Evolutionary conservation across 2,113 vertebrate genomes (phyloP).

Genomic region (Lampris incognitus): DNA sequence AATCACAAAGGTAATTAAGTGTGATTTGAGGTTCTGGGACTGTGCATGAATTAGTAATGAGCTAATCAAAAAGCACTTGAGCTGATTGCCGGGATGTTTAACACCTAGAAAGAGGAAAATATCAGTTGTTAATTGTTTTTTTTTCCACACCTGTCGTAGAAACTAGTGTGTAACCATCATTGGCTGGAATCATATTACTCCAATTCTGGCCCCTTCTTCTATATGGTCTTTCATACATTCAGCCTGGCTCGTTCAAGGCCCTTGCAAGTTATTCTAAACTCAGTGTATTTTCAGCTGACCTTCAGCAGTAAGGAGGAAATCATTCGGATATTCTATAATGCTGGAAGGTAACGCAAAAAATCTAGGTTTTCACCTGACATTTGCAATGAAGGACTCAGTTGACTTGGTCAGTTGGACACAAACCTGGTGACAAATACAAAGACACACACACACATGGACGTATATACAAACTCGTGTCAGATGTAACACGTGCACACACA

Average conservation of each 20-base stretch:
- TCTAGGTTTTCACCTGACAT: no score
- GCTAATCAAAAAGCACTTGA: slow-evolving; percentile 81
- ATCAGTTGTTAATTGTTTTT: slow-evolving; percentile 55
- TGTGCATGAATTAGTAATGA: slow-evolving; percentile 82
- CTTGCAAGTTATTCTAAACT: slow-evolving; percentile 10
- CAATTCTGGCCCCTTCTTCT: slow-evolving; percentile 25
- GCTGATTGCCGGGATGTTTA: slow-evolving; percentile 71
- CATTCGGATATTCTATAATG: neutral
- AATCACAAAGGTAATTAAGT: slow-evolving; percentile 79
- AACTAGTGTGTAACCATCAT: slow-evolving; percentile 45
- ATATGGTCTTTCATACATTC: neutral
- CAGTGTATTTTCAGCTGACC: no score
- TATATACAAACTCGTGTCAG: neutral
- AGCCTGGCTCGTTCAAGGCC: no score
- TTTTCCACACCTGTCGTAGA: slow-evolving; percentile 41
- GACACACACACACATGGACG: neutral
- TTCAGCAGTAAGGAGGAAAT: neutral
- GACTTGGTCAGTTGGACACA: no score
- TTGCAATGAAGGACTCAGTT: no score
- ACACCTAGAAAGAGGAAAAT: slow-evolving; percentile 56
- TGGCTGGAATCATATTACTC: slow-evolving; percentile 31
- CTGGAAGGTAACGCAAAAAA: no score
- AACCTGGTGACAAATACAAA: no score
- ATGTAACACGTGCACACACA: neutral
- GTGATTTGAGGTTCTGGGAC: slow-evolving; percentile 75